Base-by-base conservation (phyloP, 2,797 vertebrate species). In the Pipistrellus pygmaeus region DNA sequence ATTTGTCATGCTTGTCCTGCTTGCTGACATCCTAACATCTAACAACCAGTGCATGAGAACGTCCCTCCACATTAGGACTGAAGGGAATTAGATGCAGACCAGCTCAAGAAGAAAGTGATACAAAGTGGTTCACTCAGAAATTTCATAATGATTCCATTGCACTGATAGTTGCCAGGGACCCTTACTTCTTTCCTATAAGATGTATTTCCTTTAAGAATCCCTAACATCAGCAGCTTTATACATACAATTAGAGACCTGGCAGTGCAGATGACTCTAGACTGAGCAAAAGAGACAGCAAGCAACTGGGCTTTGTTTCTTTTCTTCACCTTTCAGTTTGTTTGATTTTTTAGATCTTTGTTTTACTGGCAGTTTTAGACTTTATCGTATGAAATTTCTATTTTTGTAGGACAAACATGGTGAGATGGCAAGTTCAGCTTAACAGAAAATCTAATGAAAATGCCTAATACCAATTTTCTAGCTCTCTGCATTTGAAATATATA, bases 1-100 rank as follows among this genome's bases (percentile, higher is more conserved):
- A 91, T 66, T n/a, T 38, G 83, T 88, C 96, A 89, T 85, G 76
- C 95, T 95, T 84, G 86, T 94, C 69, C 96, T 97, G 97, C 97
- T 91, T 96, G 97, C 96, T 89, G 60, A 94, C 91, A 84, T 85
- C 77, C 6, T 94, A 96, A 95, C 55, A 93, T 81, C 90, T 88
- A 88, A 89, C 46, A 64, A 41, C 48, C 92, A 57, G 75, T 93
- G 94, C 97, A 97, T 98, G 97, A 87, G 92, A 82, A 62, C 0
- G 3, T 41, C 53, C 77, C 72, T 72, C 53, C 57, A 62, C 3
- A 0, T 57, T 57, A 93, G 30, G 27, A 62, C 80, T 86, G 81
- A 86, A 51, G 76, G 55, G 30, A 93, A 20, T 23, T 60, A 71
- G 41, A 46, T 17, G 9, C 11, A 68, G 41, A 44, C 23, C 76